phyloP scores from a whole-genome alignment of 64 coral and sea anemone species.

The Montipora capricornis region DNA sequence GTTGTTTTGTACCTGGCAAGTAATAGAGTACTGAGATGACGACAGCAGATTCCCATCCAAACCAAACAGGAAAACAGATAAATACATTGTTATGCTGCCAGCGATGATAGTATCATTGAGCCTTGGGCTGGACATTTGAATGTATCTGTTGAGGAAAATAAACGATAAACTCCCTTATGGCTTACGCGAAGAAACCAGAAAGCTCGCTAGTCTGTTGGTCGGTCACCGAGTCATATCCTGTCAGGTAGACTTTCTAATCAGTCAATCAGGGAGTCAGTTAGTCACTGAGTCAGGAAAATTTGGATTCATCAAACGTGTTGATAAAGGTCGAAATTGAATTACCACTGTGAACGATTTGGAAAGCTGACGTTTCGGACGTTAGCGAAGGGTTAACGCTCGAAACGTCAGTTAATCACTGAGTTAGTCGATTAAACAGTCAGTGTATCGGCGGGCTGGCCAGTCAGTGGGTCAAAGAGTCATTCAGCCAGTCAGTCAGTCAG shows the following conservation, averaged over 20 bases:
- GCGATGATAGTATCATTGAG: constrained; percentile 75
- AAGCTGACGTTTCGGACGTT: no score
- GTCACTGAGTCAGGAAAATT: no score
- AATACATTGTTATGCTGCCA: constrained; percentile 76
- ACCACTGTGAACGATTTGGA: no score
- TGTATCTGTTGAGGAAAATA: constrained; percentile 57
- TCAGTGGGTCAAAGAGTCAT: neutral
- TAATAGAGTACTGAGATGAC: constrained; percentile 21
- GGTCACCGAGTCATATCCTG: no score
- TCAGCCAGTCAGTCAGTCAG: neutral
- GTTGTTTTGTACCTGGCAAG: constrained; percentile 70
- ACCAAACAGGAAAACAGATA: constrained; percentile 81
- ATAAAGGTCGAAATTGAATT: no score
- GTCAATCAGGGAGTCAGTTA: neutral
- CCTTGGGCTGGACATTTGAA: constrained; percentile 88
- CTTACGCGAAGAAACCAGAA: neutral
- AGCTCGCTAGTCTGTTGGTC: no score
- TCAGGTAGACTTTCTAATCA: neutral
- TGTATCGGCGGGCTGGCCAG: no score
- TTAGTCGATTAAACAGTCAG: no score
- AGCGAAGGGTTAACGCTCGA: no score
- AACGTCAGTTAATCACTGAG: no score
- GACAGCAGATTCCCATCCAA: constrained; percentile 76
- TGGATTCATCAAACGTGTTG: no score
- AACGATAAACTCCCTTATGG: neutral